Evolutionary conservation across 2,888 invertebrate species (phyloP).

Genomic region (Horisme vitalbata): DNA sequence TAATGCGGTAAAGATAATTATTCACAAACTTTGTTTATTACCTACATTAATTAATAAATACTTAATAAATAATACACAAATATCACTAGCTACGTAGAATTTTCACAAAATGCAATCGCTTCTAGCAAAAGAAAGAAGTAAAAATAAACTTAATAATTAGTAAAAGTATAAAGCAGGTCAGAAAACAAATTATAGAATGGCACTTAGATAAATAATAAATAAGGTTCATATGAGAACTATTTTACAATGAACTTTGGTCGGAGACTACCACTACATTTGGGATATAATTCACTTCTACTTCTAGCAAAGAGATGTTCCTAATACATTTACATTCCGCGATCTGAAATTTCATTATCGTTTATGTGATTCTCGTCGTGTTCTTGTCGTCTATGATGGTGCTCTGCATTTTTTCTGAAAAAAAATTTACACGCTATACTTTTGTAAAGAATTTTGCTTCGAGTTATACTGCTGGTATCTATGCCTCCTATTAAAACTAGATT

Average conservation of each 20-base stretch:
- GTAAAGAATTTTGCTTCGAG: not conserved
- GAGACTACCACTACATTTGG: conserved; percentile 76
- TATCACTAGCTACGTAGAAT: conserved; percentile 65
- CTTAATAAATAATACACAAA: conserved; percentile 36
- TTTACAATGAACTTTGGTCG: conserved; percentile 76
- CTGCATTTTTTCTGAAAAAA: conserved; percentile 71
- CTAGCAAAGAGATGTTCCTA: conserved; percentile 14
- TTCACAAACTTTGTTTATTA: conserved; percentile 20
- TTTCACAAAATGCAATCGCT: conserved; percentile 35
- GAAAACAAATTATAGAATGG: conserved; percentile 42
- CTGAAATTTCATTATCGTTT: conserved; percentile 60
- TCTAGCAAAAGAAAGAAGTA: conserved; percentile 12
- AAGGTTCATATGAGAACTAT: conserved; percentile 45
- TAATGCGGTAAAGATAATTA: too few relatives aligned
- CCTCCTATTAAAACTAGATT: too few relatives aligned
- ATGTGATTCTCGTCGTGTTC: conserved; percentile 46
- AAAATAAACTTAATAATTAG: conserved; percentile 17
- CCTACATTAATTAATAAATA: conserved; percentile 29
- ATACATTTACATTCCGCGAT: conserved; percentile 63
- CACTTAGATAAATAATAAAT: conserved; percentile 57
- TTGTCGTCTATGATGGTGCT: conserved; percentile 67
- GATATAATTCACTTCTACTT: conserved; percentile 36
- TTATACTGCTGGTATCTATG: too few relatives aligned
- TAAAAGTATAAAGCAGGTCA: conserved; percentile 19
- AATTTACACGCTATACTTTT: not conserved